These are phyloP conservation scores for Diglossa cyanea DNA, from an alignment of 2,797 vertebrate species.

Conservation along the genomic window DNA sequence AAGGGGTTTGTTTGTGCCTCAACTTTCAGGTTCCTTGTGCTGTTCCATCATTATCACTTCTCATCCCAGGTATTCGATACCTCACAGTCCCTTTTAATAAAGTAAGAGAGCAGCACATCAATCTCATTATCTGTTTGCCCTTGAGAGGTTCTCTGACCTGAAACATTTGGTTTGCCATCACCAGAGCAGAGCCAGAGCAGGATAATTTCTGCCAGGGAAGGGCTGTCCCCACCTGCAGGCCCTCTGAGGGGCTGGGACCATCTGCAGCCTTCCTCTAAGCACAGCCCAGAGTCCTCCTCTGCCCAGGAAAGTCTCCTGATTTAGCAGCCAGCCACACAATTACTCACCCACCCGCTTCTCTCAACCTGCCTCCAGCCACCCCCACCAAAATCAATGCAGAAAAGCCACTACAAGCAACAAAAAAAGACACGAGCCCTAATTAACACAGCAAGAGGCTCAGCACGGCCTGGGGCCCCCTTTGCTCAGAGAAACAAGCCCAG, in stretches of 20 bases:
- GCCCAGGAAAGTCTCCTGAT: constrained; percentile 16
- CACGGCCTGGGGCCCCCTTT: neutral
- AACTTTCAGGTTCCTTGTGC: neutral
- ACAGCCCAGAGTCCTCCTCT: constrained; percentile 1
- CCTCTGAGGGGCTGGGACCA: neutral
- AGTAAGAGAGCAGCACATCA: neutral
- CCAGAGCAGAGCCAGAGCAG: neutral
- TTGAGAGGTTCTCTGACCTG: constrained; percentile 12
- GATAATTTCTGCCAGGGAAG: neutral
- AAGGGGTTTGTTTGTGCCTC: neutral
- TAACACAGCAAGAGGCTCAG: neutral
- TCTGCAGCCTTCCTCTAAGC: constrained; percentile 33
- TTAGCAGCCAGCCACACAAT: constrained; percentile 38
- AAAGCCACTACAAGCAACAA: neutral
- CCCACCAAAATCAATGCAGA: neutral
- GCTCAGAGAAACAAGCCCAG: neutral
- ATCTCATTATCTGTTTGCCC: constrained; percentile 15
- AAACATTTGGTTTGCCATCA: neutral
- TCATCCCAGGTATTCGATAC: neutral
- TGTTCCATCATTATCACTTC: neutral
- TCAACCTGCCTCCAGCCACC: neutral
- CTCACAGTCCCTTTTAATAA: neutral
- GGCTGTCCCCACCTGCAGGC: neutral
- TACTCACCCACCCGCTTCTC: constrained; percentile 24
- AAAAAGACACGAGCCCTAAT: neutral